A percentile compares a stretch with the other conserved stretches of the same genome.
Conservation (phyloP, 2,888 invertebrate genomes). For the Cremastinae sp. region DNA sequence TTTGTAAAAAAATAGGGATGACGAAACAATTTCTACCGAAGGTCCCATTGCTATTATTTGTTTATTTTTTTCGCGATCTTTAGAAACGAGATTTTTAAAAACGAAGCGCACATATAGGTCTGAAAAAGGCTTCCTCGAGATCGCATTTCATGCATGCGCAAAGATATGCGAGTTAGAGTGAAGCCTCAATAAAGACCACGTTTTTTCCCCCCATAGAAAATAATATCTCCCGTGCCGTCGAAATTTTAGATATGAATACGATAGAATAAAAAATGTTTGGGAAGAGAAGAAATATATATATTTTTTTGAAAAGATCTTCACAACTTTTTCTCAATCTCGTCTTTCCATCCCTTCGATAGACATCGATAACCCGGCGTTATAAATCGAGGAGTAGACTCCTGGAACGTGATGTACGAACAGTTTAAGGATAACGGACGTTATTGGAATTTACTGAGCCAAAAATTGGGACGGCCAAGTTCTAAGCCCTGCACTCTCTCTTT, state of each 20-base stretch:
- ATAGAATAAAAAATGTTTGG: constrained; percentile 5
- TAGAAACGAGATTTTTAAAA: no score
- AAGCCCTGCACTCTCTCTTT: constrained; percentile 59
- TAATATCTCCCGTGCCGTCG: background rate
- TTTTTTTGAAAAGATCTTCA: background rate
- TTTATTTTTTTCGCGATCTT: no score
- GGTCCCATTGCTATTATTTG: no score
- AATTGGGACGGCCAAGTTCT: constrained; percentile 71
- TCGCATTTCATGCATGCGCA: no score
- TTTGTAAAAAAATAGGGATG: no score
- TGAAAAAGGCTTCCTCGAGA: no score
- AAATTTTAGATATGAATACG: background rate
- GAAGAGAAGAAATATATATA: constrained; percentile 2
- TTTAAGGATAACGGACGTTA: constrained; percentile 74
- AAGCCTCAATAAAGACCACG: no score
- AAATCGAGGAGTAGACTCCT: constrained; percentile 68
- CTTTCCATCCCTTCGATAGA: constrained; percentile 59
- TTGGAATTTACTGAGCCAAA: constrained; percentile 77
- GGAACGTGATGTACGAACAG: constrained; percentile 74
- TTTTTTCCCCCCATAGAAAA: no score
- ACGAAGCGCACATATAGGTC: no score
- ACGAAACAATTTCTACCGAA: no score
- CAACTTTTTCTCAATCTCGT: constrained; percentile 2
- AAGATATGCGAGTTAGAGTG: no score
- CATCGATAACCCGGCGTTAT: constrained; percentile 73